Evolutionary conservation across 1,140 invertebrate genomes (phyloP).

Genomic region (Akabosia matsudoensis): DNA sequence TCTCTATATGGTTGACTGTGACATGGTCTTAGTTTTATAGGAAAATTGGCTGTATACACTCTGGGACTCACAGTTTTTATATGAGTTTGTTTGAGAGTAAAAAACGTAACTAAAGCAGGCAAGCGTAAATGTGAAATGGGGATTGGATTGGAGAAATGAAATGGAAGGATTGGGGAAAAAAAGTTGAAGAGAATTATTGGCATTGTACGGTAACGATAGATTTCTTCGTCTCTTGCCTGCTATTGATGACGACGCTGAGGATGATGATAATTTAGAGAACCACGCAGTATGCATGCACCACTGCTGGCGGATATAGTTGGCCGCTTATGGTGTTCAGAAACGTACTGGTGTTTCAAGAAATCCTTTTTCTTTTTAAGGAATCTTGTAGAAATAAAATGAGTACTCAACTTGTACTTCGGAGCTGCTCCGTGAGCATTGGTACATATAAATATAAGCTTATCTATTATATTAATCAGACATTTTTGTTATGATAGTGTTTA

Average conservation of each 20-base stretch:
- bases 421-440: too few species aligned
- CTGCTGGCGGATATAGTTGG: too few species aligned
- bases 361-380: too few species aligned
- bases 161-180: slow-evolving; percentile 37
- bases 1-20: too few species aligned
- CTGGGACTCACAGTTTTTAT: not conserved
- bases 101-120: slow-evolving; percentile 18
- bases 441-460: too few species aligned
- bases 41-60: not conserved
- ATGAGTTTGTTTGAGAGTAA: not conserved
- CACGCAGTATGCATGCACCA: not conserved
- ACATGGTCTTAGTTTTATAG: not conserved
- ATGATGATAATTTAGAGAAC: not conserved
- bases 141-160: slow-evolving; percentile 34
- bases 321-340: too few species aligned
- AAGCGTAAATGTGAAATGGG: slow-evolving; percentile 20
- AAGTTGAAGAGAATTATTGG: slow-evolving; percentile 12
- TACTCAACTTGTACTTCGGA: too few species aligned
- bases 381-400: too few species aligned
- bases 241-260: not conserved
- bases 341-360: too few species aligned
- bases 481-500: too few species aligned
- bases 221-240: not conserved
- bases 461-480: too few species aligned
- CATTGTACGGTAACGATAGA: not conserved